These are phyloP conservation scores for Bunonema sp. DNA, from an alignment of 2,888 invertebrate genomes.

Conservation along the genomic window DNA sequence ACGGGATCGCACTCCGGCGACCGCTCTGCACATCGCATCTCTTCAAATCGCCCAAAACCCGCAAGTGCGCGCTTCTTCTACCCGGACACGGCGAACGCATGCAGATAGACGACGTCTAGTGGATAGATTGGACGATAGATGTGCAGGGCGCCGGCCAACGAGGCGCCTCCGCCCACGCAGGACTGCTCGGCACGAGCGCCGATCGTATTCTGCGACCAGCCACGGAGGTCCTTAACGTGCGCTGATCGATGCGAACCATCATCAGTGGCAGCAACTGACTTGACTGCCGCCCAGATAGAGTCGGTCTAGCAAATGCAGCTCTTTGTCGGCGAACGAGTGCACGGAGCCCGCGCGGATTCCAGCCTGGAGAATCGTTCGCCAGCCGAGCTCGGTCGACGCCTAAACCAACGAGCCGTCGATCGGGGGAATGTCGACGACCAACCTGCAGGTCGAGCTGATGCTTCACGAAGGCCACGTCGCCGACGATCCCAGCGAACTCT, in stretches of 20 bases:
- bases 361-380: constrained; percentile 45
- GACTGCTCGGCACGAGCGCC: constrained; percentile 60
- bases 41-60: background rate
- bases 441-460: constrained; percentile 57
- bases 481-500: constrained; percentile 76
- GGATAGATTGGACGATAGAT: constrained; percentile 64
- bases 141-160: constrained; percentile 74
- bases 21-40: constrained; percentile 30
- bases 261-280: too few species aligned
- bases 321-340: constrained; percentile 21
- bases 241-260: too few species aligned
- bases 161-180: constrained; percentile 54
- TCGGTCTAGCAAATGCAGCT: constrained; percentile 46
- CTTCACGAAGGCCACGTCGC: constrained; percentile 74
- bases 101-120: constrained; percentile 63
- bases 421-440: too few species aligned
- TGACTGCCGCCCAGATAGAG: constrained; percentile 82
- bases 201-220: constrained; percentile 59
- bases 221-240: constrained; percentile 68
- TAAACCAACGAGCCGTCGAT: too few species aligned
- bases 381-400: constrained; percentile 56
- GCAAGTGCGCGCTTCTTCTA: constrained; percentile 47
- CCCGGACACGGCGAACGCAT: constrained; percentile 75
- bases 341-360: constrained; percentile 15
- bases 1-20: constrained; percentile 23